Evolutionary conservation across 2,113 vertebrate genomes (phyloP).

Genomic region (Hassar affinis): DNA sequence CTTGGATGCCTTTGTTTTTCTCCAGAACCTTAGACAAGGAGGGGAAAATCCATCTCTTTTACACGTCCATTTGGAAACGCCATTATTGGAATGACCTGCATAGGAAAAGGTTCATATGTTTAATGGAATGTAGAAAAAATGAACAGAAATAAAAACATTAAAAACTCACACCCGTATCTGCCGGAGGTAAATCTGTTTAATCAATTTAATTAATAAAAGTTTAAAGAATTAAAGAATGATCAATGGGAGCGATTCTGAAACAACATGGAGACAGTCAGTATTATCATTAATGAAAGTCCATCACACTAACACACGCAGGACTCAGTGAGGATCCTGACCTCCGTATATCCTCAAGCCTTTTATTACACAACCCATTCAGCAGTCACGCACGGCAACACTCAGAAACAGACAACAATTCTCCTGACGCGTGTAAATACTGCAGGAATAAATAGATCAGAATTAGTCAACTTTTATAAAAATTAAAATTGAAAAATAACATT

Average conservation of each 20-base stretch:
- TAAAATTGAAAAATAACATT: background rate
- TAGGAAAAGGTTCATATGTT: constrained; percentile 18
- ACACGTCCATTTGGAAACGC: constrained; percentile 58
- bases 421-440: background rate
- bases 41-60: constrained; percentile 74
- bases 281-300: background rate
- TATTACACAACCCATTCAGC: background rate
- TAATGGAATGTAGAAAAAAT: background rate
- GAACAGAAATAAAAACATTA: background rate
- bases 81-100: constrained; percentile 68
- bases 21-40: constrained; percentile 68
- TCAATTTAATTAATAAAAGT: no score
- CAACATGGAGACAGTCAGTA: background rate
- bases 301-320: background rate
- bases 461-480: background rate
- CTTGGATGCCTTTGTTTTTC: constrained; percentile 69
- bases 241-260: background rate
- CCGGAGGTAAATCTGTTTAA: background rate
- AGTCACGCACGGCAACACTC: background rate
- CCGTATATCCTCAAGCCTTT: background rate
- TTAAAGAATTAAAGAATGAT: no score
- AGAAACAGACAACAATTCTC: background rate
- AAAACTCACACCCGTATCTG: background rate
- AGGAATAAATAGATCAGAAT: background rate
- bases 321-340: background rate